Conservation (phyloP, 2,888 invertebrate species). For the Erannis defoliaria region DNA sequence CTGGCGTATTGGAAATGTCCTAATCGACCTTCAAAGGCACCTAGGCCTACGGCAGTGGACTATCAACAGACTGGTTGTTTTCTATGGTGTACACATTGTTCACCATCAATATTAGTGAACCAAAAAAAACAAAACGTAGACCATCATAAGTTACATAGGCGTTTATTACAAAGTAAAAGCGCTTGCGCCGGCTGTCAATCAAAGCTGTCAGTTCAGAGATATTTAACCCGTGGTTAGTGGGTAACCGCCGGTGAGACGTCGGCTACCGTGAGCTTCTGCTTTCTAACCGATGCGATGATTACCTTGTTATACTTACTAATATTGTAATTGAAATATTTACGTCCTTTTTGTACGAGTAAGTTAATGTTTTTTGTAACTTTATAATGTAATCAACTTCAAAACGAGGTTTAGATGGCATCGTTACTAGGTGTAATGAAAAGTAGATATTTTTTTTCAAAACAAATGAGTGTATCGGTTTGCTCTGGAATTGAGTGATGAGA, state of each 20-base stretch:
- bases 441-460: no score
- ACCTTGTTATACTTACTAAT: slow-evolving; percentile 14
- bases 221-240: slow-evolving; percentile 29
- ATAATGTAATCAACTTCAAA: background rate
- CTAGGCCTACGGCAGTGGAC: no score
- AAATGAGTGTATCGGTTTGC: no score
- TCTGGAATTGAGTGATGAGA: no score
- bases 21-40: no score
- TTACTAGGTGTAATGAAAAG: no score
- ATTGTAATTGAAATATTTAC: slow-evolving; percentile 22
- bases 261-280: slow-evolving; percentile 36
- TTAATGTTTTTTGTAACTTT: background rate
- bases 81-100: no score
- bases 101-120: background rate
- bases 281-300: slow-evolving; percentile 36
- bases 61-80: no score
- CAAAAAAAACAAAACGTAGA: no score
- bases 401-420: no score
- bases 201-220: slow-evolving; percentile 34
- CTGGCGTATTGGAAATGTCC: no score
- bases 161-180: slow-evolving; percentile 6
- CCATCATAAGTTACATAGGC: background rate
- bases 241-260: slow-evolving; percentile 13
- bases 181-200: slow-evolving; percentile 42
- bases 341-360: background rate